Base-by-base conservation (phyloP, 1,140 invertebrate genomes). In the Pantala flavescens region DNA sequence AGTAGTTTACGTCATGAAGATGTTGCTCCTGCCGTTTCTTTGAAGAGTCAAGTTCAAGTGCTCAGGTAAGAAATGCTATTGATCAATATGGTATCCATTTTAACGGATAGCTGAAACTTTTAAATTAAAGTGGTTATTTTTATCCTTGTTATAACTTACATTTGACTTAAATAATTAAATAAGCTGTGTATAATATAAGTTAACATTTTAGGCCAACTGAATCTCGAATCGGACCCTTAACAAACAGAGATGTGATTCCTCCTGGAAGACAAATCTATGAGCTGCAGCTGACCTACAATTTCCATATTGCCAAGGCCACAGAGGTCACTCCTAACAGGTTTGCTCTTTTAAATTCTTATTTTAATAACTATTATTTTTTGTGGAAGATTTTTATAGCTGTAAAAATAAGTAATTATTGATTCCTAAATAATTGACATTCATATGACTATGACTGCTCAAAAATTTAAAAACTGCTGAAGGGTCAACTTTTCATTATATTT, bases 211-310 rank as follows among this genome's bases (percentile, higher is more conserved):
- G 93, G 81, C 94, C 95, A 1, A 84, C 82, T 24, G 94, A 97
- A 76, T 84, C 88, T 16, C 95, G 94, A 83, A 86, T 97, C 23
- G 81, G 85, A 55, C 90, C 93, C 21, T 81, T 98, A 73, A 88
- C 87, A 12, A 84, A 82, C 0, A 86, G 96, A 72, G 96, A 99
- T 83, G 83, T 93, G 1, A 91, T 98, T 71, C 94, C 94, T 70
- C 90, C 91, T 5, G 87, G 88, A 11, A 83, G 94, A 74, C 94
- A 95, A 83, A 94, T 98, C 75, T 98, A 97, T 83, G 93, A 96
- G 81, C 84, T 97, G 49, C 84, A 93, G 74, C 85, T 98, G 75
- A 91, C 90, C 0, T 98, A 98, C 82, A 90, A 87, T 79, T 93
- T 98, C 81, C 90, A 91, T 78, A 84, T 96, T 76, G 85, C 86